Evolutionary conservation across 2,113 vertebrate genomes (phyloP).

Genomic region (Microcebus lehilahytsara): DNA sequence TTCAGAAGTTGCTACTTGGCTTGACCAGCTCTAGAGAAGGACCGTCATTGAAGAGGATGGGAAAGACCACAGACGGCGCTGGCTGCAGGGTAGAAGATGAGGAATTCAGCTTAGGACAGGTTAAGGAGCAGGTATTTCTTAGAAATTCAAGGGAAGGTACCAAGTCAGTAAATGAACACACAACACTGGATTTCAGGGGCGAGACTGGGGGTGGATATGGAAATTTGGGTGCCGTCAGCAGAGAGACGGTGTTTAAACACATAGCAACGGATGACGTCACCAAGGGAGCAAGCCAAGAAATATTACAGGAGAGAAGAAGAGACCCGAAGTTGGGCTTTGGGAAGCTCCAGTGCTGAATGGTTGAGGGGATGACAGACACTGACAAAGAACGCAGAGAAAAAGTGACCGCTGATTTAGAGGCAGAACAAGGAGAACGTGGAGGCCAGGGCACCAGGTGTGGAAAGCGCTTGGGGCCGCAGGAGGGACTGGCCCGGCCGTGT

Average conservation of each 20-base stretch:
- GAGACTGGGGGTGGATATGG: too few relatives aligned
- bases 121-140: background rate
- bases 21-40: background rate
- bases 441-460: too few relatives aligned
- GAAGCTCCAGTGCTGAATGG: rapidly evolving
- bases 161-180: background rate
- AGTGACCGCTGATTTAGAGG: too few relatives aligned
- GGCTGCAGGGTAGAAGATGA: rapidly evolving
- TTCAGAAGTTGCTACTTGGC: rapidly evolving
- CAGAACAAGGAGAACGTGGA: background rate
- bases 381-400: too few relatives aligned
- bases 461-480: too few relatives aligned
- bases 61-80: rapidly evolving
- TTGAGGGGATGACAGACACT: background rate
- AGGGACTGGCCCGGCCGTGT: rapidly evolving
- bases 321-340: rapidly evolving
- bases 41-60: background rate
- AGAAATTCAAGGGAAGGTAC: background rate
- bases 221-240: too few relatives aligned
- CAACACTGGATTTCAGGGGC: too few relatives aligned
- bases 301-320: background rate
- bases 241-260: too few relatives aligned
- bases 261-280: too few relatives aligned
- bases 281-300: background rate
- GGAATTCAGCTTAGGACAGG: rapidly evolving